Conservation (phyloP, 1,140 invertebrate species). For the Onthophagus taurus region DNA sequence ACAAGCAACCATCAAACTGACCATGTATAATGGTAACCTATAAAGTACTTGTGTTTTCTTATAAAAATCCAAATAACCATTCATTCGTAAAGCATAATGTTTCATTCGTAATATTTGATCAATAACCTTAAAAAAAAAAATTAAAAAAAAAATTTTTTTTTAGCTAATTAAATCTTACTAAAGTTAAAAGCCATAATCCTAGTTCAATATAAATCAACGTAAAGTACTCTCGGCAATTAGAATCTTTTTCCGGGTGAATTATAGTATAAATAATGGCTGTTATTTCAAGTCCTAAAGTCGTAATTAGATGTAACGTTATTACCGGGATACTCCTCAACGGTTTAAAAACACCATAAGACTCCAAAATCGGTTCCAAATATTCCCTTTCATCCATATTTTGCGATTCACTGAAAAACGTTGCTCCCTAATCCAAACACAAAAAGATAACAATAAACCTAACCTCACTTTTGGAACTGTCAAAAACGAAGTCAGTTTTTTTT, state of each 20-base stretch:
- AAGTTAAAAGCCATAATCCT: constrained; percentile 50
- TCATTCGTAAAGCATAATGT: constrained; percentile 49
- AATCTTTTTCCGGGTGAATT: constrained; percentile 43
- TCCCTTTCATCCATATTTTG: constrained; percentile 46
- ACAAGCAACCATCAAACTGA: constrained; percentile 51
- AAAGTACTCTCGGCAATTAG: constrained; percentile 55
- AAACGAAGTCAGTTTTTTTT: constrained; percentile 8
- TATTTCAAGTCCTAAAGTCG: constrained; percentile 46
- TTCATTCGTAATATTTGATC: constrained; percentile 47
- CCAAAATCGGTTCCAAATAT: constrained; percentile 41
- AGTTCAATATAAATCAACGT: constrained; percentile 54
- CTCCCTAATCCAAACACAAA: constrained; percentile 45
- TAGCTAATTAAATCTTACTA: constrained; percentile 34
- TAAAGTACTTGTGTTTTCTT: constrained; percentile 49
- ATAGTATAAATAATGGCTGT: constrained; percentile 47
- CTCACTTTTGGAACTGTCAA: constrained; percentile 7
- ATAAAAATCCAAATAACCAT: constrained; percentile 58
- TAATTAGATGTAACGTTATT: constrained; percentile 38
- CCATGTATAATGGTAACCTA: constrained; percentile 50
- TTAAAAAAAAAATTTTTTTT: not conserved
- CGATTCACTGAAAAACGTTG: constrained; percentile 45
- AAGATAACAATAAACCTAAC: constrained; percentile 5
- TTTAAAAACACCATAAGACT: constrained; percentile 42
- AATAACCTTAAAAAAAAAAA: constrained; percentile 37
- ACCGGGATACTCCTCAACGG: constrained; percentile 41